These are phyloP conservation scores for Lasioglossum pauxillum DNA, from an alignment of 2,888 invertebrate species.

Conservation along the genomic window DNA sequence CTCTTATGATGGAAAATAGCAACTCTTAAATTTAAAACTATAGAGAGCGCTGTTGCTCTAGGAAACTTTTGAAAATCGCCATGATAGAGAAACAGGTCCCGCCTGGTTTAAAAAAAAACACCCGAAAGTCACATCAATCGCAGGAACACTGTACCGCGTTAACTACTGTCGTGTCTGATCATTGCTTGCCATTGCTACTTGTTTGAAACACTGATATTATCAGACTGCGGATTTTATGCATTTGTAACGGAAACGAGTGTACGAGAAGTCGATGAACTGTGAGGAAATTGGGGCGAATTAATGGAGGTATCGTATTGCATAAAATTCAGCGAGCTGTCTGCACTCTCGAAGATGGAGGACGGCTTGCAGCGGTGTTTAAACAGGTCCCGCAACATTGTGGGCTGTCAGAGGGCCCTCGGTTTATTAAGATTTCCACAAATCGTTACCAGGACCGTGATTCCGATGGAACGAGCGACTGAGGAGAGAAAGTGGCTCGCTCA, in stretches of 20 bases:
- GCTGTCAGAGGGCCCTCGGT: background rate
- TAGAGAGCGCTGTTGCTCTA: too few relatives aligned
- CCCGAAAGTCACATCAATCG: too few relatives aligned
- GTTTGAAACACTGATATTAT: background rate
- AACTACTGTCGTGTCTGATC: background rate
- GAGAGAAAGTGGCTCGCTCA: conserved; percentile 30
- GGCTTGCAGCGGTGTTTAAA: background rate
- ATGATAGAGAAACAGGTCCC: too few relatives aligned
- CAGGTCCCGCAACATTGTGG: background rate
- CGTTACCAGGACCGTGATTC: background rate
- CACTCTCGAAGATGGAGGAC: background rate
- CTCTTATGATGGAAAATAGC: too few relatives aligned
- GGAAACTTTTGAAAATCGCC: too few relatives aligned
- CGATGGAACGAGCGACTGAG: background rate
- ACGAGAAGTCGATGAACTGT: background rate
- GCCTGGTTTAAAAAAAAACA: too few relatives aligned
- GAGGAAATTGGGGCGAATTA: background rate
- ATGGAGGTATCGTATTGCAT: background rate
- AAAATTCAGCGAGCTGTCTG: background rate
- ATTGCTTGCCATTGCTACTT: background rate
- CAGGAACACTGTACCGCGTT: too few relatives aligned
- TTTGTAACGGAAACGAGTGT: too few relatives aligned
- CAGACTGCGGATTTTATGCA: too few relatives aligned
- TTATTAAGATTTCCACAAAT: conserved; percentile 2
- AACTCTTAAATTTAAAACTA: too few relatives aligned